Evolutionary conservation across 2,113 vertebrate genomes (phyloP).

Genomic region (Bolborhynchus lineola): DNA sequence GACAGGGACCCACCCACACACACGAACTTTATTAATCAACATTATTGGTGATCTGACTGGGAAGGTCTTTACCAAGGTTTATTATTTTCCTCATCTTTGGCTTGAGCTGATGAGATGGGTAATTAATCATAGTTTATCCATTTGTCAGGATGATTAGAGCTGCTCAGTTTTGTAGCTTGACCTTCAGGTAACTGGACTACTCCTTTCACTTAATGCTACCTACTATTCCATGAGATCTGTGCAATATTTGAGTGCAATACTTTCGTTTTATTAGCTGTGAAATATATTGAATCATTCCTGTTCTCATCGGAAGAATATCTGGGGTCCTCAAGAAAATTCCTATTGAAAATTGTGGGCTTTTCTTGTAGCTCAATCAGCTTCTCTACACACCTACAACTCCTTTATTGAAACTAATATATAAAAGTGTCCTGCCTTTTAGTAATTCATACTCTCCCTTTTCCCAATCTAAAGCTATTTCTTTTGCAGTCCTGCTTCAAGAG

Average conservation of each 20-base stretch:
- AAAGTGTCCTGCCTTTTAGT: not conserved
- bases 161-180: not conserved
- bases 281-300: not conserved
- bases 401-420: not conserved
- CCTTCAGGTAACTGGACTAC: not conserved
- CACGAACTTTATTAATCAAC: not conserved
- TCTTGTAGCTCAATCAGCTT: not conserved
- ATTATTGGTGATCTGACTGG: not conserved
- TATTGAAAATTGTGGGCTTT: not conserved
- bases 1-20: not conserved
- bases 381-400: not conserved
- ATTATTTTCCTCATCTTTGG: slow-evolving; percentile 34
- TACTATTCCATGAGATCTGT: not conserved
- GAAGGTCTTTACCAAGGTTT: slow-evolving; percentile 27
- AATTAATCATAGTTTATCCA: slow-evolving; percentile 52
- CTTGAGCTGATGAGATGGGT: not conserved
- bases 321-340: not conserved
- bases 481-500: not conserved
- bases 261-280: not conserved
- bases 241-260: not conserved
- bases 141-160: slow-evolving; percentile 46
- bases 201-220: not conserved
- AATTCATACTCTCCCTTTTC: not conserved
- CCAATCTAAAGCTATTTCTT: not conserved
- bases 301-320: not conserved